Percentiles rank a stretch among this genome's conserved stretches.
These are phyloP conservation scores for Hydractinia echinata DNA, from an alignment of 30 jellyfish, hydroid and myxozoan species.

Conservation along the genomic window DNA sequence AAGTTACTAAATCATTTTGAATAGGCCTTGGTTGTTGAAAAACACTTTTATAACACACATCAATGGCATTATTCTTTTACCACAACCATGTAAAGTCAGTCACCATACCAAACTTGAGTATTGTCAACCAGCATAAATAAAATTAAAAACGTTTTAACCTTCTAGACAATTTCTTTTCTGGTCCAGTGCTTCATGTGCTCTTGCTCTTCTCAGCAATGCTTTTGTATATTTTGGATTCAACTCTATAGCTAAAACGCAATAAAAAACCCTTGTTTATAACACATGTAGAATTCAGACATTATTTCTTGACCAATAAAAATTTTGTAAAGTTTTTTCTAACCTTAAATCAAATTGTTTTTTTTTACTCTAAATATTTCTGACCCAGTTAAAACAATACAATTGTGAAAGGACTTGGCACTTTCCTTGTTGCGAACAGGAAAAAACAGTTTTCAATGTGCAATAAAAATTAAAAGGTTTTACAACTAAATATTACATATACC, in stretches of 20 bases:
- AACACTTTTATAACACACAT: background rate
- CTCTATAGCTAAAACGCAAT: slow-evolving; percentile 51
- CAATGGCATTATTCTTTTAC: too few species aligned
- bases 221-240: slow-evolving; percentile 71
- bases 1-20: background rate
- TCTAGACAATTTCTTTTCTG: slow-evolving; percentile 67
- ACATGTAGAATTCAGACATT: background rate
- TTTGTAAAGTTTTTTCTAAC: background rate
- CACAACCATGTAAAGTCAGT: too few species aligned
- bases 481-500: slow-evolving; percentile 30
- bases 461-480: too few species aligned
- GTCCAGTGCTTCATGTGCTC: slow-evolving; percentile 61
- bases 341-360: background rate
- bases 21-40: background rate
- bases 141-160: slow-evolving; percentile 33
- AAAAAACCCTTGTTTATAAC: background rate
- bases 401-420: too few species aligned
- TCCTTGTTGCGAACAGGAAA: too few species aligned
- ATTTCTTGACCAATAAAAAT: background rate
- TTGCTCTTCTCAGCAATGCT: slow-evolving; percentile 90
- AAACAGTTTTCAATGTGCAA: too few species aligned
- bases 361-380: background rate
- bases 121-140: background rate
- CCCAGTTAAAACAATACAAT: too few species aligned
- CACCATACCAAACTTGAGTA: background rate